A percentile compares a stretch with the other conserved stretches of the same genome.
Conservation (phyloP, 2,888 invertebrate genomes). For the Lasioglossum malachurum region DNA sequence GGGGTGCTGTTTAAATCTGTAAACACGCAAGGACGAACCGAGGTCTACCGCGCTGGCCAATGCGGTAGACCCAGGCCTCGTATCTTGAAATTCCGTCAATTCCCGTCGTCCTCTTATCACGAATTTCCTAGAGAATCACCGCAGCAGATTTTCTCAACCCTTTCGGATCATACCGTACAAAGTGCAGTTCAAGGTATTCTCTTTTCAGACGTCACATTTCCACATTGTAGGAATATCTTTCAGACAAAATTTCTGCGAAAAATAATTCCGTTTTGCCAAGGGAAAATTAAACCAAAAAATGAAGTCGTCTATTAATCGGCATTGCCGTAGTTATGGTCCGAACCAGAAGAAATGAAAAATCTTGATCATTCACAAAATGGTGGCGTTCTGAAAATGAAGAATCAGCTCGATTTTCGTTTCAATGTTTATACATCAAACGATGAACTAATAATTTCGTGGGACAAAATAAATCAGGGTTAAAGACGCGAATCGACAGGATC, state of each 20-base stretch:
- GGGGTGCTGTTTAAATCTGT: conserved; percentile 23
- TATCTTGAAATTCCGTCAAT: conserved; percentile 3
- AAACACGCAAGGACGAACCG: conserved; percentile 50
- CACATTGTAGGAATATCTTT: too few relatives aligned
- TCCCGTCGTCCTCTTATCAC: neutral
- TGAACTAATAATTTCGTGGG: neutral
- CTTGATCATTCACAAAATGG: neutral
- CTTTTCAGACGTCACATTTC: neutral
- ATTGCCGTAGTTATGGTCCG: neutral
- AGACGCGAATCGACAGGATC: neutral
- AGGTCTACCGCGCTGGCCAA: conserved; percentile 51
- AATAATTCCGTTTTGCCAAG: too few relatives aligned
- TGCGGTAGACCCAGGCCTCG: conserved; percentile 45
- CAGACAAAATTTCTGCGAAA: too few relatives aligned
- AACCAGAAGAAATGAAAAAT: neutral
- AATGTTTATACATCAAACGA: neutral
- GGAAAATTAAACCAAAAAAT: neutral
- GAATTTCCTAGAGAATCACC: neutral
- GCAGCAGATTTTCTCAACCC: neutral
- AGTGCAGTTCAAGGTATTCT: neutral
- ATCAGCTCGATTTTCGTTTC: neutral
- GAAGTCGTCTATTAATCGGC: neutral
- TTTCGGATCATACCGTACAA: neutral
- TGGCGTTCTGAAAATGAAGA: neutral
- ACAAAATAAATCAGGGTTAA: neutral